Evolutionary conservation across 2,888 invertebrate species (phyloP).

Genomic region (Eueremaeus valkanovi): DNA sequence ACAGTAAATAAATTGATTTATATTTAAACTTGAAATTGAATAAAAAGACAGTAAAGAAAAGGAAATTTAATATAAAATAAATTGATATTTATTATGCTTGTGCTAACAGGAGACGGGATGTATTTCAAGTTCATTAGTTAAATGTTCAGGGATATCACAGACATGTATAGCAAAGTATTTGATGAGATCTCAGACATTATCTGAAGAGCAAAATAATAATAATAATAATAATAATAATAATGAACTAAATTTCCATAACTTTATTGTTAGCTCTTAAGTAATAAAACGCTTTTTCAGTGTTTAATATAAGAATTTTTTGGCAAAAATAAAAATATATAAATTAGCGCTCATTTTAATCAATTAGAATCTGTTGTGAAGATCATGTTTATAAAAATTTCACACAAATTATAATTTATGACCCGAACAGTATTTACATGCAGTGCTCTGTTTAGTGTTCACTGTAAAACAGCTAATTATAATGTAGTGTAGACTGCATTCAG

Average conservation of each 20-base stretch:
- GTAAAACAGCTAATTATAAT: neutral
- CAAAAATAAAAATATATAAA: neutral
- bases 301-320: too few relatives aligned
- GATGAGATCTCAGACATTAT: too few relatives aligned
- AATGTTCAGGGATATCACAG: too few relatives aligned
- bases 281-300: too few relatives aligned
- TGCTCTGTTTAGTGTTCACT: neutral
- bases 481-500: neutral
- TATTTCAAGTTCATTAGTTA: constrained; percentile 27
- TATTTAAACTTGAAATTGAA: neutral
- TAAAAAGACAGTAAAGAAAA: neutral
- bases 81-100: neutral
- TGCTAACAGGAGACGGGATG: neutral
- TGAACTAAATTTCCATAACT: too few relatives aligned
- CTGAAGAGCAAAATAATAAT: too few relatives aligned
- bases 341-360: neutral
- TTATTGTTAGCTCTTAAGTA: too few relatives aligned
- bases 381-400: neutral
- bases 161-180: too few relatives aligned
- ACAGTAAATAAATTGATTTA: neutral
- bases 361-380: neutral
- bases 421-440: neutral
- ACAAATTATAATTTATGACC: neutral
- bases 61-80: constrained; percentile 3
- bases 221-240: too few relatives aligned